Evolutionary conservation across 2,797 vertebrate genomes (phyloP), one percentile per base, ranked within the genome.

Genomic region (Gymnothorax javanicus): DNA sequence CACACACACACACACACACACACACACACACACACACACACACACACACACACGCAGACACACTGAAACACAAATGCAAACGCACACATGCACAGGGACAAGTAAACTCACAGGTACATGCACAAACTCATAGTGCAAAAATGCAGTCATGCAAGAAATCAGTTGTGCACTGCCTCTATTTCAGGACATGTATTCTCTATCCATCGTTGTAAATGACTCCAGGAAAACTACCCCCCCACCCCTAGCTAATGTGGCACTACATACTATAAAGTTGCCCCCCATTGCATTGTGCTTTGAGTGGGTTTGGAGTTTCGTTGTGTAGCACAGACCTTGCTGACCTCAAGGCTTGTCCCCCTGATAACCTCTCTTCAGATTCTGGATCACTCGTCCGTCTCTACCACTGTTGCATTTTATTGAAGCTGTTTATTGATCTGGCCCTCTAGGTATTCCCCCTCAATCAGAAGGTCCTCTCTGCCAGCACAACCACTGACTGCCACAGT

Each of bases 381-480:
- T 43, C 50, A 52, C 17, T 15, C 58, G 81, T 54, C 77, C 4
- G 23, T 17, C 82, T 83, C 56, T 60, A 25, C 25, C 11, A 11
- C 82, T 59, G 56, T 13, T 27, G n/a, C 56, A 58, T 54, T 83
- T 27, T 59, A 83, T 60, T 59, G 56, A 83, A 60, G 56, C 54
- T 27, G 56, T 59, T 83, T 23, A 59, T 27, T 58, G 54, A 59
- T 83, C 23, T 59, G 82, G 69, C 56, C 82, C 82, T 83, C 56
- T 13, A 33, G 82, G 57, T 83, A 15, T 59, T 83, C 77, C n/a
- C 56, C n/a, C 25, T 83, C 82, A 83, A 83, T 83, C 57, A 83
- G 4, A 83, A 59, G n/a, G 33, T 83, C 56, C 52, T 33, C 54
- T 59, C 82, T 59, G 6, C 50, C 23, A 52, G 56, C 50, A 33